Conservation (phyloP, 1,140 invertebrate species). For the Pissodes strobi region DNA sequence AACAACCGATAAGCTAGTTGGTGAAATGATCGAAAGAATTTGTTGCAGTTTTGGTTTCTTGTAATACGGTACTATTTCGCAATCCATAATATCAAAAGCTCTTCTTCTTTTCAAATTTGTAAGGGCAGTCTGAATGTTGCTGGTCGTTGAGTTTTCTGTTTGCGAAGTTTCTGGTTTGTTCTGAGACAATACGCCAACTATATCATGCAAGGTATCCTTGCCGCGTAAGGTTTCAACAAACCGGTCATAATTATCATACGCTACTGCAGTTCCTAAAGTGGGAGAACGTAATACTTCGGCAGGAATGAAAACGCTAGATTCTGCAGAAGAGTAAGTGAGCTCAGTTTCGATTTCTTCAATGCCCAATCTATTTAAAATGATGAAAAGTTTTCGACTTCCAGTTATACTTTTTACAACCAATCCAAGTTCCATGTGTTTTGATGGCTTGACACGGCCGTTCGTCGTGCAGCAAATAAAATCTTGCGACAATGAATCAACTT, state of each 20-base stretch:
- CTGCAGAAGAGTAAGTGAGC: neutral
- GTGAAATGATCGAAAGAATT: conserved; percentile 8
- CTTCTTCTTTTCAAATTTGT: neutral
- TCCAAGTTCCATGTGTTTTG: conserved; percentile 9
- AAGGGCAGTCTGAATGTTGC: neutral
- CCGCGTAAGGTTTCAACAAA: conserved; percentile 56
- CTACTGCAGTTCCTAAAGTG: conserved; percentile 46
- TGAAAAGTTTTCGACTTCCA: neutral
- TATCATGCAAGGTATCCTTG: conserved; percentile 57
- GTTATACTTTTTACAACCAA: neutral
- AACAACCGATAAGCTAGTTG: conserved; percentile 47
- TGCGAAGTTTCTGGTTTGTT: conserved; percentile 2
- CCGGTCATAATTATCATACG: conserved; percentile 56
- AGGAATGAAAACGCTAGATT: neutral
- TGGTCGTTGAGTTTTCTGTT: neutral
- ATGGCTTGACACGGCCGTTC: neutral
- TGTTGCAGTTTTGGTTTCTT: conserved; percentile 2
- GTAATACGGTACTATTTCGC: neutral
- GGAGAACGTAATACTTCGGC: neutral
- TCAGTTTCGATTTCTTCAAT: too few relatives aligned
- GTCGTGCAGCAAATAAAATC: neutral
- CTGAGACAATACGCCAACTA: conserved; percentile 58
- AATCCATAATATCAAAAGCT: neutral
- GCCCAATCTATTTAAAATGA: too few relatives aligned
- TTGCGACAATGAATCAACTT: neutral